Evolutionary conservation across 2,113 vertebrate genomes (phyloP).

Genomic region (Oreochromis niloticus): DNA sequence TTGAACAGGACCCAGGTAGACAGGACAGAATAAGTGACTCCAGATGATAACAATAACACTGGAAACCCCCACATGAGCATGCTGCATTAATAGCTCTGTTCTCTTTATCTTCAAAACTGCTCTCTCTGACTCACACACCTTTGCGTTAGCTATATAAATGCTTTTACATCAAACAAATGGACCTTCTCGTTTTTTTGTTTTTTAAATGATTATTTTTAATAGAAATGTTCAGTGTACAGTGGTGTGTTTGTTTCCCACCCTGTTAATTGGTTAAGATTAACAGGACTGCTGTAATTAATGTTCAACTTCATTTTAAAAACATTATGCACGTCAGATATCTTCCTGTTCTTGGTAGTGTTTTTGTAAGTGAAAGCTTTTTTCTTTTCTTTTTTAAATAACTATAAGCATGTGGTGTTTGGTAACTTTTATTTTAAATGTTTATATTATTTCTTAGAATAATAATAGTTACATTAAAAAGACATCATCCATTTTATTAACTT

Average conservation of each 20-base stretch:
- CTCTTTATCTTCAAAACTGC: not conserved
- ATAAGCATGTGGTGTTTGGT: not conserved
- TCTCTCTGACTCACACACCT: not conserved
- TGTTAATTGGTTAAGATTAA: not conserved
- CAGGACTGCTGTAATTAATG: not conserved
- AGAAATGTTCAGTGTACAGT: not conserved
- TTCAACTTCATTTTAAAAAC: not conserved
- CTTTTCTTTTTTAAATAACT: not conserved
- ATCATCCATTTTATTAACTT: not conserved
- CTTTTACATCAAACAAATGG: not conserved
- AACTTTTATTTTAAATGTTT: not conserved
- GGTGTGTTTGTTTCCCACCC: not conserved
- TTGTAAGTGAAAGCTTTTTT: not conserved
- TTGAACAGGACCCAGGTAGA: no score
- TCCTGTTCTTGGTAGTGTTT: not conserved
- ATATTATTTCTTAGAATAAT: not conserved
- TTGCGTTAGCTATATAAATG: not conserved
- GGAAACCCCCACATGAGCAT: not conserved
- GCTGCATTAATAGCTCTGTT: not conserved
- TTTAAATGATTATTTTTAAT: not conserved
- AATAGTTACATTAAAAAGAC: not conserved
- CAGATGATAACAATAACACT: no score
- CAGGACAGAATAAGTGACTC: no score
- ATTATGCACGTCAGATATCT: not conserved
- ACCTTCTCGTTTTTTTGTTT: rapidly evolving